Evolutionary conservation across 2,797 vertebrate genomes (phyloP).

Genomic region (Nasua narica): DNA sequence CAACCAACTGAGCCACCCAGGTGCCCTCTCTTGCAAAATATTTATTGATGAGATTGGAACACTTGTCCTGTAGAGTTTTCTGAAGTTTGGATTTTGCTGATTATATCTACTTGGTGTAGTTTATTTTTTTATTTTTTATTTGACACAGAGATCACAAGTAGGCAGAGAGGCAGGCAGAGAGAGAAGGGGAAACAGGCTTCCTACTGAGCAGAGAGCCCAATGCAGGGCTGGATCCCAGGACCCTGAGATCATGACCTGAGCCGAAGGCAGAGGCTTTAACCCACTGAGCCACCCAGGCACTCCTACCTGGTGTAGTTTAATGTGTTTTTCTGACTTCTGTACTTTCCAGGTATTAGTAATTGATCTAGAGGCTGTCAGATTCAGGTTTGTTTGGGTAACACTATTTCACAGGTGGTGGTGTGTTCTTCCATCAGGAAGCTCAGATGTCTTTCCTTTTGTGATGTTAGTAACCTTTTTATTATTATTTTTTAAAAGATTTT

Average conservation of each 20-base stretch:
- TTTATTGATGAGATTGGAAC: neutral
- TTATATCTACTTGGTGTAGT: neutral
- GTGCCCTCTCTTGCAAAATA: neutral
- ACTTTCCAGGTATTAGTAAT: neutral
- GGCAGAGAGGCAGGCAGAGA: no score
- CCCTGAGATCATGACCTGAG: no score
- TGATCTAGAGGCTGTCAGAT: neutral
- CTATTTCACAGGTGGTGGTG: neutral
- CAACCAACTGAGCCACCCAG: no score
- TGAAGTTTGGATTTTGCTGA: slow-evolving; percentile 3
- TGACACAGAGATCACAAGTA: no score
- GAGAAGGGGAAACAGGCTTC: no score
- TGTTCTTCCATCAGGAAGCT: neutral
- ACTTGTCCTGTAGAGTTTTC: neutral
- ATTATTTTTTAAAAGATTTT: no score
- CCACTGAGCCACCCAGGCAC: no score
- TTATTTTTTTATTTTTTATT: no score
- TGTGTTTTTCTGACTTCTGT: neutral
- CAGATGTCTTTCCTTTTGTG: neutral
- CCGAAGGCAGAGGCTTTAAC: no score
- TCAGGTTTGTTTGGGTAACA: neutral
- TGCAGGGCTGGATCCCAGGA: no score
- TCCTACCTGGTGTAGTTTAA: neutral
- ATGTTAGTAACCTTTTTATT: neutral
- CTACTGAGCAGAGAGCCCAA: no score